A percentile compares a stretch with the other conserved stretches of the same genome.
Conservation (phyloP, 2,797 vertebrate genomes). For the Manis javanica region DNA sequence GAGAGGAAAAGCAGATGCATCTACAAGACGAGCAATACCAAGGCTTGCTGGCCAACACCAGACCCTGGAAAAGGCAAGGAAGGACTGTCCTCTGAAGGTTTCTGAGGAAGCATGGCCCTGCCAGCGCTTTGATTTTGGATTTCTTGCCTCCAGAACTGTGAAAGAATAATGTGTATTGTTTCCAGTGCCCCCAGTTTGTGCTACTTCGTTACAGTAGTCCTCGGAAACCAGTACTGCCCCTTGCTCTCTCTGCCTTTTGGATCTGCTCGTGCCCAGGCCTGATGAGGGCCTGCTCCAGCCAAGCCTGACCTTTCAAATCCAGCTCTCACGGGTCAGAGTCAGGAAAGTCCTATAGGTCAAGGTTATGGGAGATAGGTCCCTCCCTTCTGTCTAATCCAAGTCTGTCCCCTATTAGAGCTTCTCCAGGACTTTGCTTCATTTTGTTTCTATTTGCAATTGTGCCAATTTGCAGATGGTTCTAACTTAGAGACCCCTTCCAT, state of each 20-base stretch:
- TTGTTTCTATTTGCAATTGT: not conserved
- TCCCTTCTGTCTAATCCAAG: too few species aligned
- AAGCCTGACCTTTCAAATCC: not conserved
- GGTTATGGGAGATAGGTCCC: not conserved
- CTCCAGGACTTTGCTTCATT: not conserved
- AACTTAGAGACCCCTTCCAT: not conserved
- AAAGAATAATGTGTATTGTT: not conserved
- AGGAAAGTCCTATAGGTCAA: not conserved
- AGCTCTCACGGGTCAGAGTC: not conserved
- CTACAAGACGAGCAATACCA: not conserved
- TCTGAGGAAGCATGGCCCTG: not conserved
- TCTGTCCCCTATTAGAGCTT: not conserved
- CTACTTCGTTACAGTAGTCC: not conserved
- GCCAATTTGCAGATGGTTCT: not conserved
- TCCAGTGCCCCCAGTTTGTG: not conserved
- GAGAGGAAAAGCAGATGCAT: not conserved
- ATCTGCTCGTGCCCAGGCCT: not conserved
- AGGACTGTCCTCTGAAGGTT: not conserved
- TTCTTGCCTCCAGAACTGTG: not conserved
- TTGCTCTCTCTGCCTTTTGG: not conserved
- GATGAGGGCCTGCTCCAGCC: not conserved
- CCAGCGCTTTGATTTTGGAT: not conserved
- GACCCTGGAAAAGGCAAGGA: not conserved
- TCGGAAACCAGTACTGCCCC: not conserved
- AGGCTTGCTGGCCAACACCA: not conserved